Evolutionary conservation across 1,140 invertebrate genomes (phyloP), one percentile per base, ranked within the genome.

Genomic region (Sminthurinus signatus): DNA sequence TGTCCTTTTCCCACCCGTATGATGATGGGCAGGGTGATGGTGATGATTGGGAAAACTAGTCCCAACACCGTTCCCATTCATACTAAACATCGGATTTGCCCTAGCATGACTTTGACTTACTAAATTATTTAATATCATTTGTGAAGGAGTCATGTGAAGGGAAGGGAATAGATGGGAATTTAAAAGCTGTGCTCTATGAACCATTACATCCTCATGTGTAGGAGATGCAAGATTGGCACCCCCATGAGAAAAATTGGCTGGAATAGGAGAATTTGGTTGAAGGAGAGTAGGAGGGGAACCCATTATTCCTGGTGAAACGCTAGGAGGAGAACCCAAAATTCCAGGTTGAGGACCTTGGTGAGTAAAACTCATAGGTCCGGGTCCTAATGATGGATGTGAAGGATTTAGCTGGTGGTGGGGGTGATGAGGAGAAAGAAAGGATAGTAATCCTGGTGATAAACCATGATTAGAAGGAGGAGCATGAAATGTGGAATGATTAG

Each of bases 211-310:
- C 50, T 56, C 60, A 58, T 52, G 52, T 48, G 48, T 78, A 29
- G 78, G 75, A 71, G 79, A 76, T n/a, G 81, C 79, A 65, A 82
- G 82, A 2, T 77, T 76, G 2, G 76, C 71, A 61, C 78, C 44
- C 0, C 25, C n/a, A 31, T 69, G 27, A 74, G 39, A 44, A 74
- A 67, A 55, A 64, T 29, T 51, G 31, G 54, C 54, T 23, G 55
- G 27, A 50, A 58, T 56, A 21, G 44, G 73, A 54, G 68, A 70
- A 62, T 27, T 68, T 36, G 52, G 52, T 42, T 52, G 66, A 3
- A 57, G 17, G 23, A 60, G 19, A 61, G 12, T 70, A 54, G 68
- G 72, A 62, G 29, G 70, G 36, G 52, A 51, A 44, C 56, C 65
- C 62, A 69, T 52, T 14, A 61, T 32, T 44, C 62, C 44, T 59